Evolutionary conservation across 2,888 invertebrate genomes (phyloP).

Genomic region (Plagiodera versicolora): DNA sequence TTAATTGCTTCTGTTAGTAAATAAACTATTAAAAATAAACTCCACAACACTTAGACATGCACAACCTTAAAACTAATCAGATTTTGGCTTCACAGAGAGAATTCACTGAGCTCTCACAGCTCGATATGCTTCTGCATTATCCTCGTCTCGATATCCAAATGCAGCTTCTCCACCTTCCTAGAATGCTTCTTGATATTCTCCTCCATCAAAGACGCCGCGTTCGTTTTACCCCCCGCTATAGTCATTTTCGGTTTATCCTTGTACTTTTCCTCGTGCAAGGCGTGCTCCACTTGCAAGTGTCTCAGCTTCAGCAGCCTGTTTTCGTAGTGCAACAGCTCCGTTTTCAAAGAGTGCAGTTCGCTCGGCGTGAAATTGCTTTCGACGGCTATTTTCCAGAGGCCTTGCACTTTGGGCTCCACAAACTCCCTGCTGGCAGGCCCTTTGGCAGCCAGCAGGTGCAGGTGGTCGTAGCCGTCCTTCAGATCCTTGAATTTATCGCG

Average conservation of each 20-base stretch:
- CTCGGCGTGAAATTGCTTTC: constrained; percentile 78
- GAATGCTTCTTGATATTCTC: constrained; percentile 82
- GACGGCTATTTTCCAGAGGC: constrained; percentile 82
- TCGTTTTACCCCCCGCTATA: constrained; percentile 28
- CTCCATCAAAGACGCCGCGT: constrained; percentile 59
- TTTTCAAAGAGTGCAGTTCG: constrained; percentile 82
- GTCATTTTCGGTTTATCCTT: constrained; percentile 59
- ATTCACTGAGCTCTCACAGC: constrained; percentile 67
- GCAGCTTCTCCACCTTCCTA: constrained; percentile 83
- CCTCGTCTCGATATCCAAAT: constrained; percentile 74
- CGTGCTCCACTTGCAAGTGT: constrained; percentile 80
- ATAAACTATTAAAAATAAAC: not conserved
- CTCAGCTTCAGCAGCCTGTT: constrained; percentile 80
- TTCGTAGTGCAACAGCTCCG: constrained; percentile 86
- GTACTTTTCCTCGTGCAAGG: constrained; percentile 69
- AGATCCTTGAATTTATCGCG: constrained; percentile 75
- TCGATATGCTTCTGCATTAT: constrained; percentile 77
- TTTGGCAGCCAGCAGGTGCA: constrained; percentile 73
- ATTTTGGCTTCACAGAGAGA: not conserved
- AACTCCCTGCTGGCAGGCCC: constrained; percentile 85
- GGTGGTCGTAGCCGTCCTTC: constrained; percentile 75
- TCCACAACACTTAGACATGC: not conserved
- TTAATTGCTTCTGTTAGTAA: not conserved
- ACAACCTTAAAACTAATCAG: not conserved
- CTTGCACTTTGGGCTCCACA: constrained; percentile 81